Conservation (phyloP, 2,113 vertebrate species). For the Thymallus thymallus region DNA sequence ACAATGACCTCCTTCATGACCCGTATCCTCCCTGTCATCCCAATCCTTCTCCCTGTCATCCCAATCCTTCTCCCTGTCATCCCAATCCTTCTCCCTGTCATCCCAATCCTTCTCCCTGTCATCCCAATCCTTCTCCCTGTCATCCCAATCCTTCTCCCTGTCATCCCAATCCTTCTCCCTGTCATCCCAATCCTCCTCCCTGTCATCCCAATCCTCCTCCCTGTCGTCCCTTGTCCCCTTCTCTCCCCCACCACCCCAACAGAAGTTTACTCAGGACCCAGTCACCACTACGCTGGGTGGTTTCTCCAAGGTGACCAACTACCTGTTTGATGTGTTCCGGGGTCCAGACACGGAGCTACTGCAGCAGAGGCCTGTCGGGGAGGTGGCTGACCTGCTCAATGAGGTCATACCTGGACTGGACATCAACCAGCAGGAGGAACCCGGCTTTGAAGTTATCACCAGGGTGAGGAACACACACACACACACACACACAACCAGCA, state of each 20-base stretch:
- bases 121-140: neutral
- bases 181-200: neutral
- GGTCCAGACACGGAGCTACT: slow-evolving; percentile 62
- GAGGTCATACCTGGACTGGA: slow-evolving; percentile 84
- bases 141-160: neutral
- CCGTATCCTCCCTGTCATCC: too few species aligned
- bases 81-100: too few species aligned
- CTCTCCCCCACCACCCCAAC: slow-evolving; percentile 11
- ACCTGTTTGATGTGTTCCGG: slow-evolving; percentile 82
- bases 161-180: fast-evolving
- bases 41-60: neutral
- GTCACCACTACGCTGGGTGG: slow-evolving; percentile 82
- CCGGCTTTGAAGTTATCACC: slow-evolving; percentile 89
- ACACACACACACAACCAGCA: slow-evolving; percentile 70
- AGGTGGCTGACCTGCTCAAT: slow-evolving; percentile 82
- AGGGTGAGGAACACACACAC: slow-evolving; percentile 71
- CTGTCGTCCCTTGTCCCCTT: neutral
- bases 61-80: too few species aligned
- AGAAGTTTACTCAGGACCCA: slow-evolving; percentile 86
- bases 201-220: neutral
- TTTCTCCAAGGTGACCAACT: slow-evolving; percentile 90
- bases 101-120: neutral
- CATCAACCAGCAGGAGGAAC: slow-evolving; percentile 89
- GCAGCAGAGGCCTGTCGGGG: slow-evolving; percentile 79
- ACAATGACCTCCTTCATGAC: too few species aligned